These are phyloP conservation scores for Rhingia rostrata DNA, from an alignment of 2,888 invertebrate genomes.

Conservation along the genomic window DNA sequence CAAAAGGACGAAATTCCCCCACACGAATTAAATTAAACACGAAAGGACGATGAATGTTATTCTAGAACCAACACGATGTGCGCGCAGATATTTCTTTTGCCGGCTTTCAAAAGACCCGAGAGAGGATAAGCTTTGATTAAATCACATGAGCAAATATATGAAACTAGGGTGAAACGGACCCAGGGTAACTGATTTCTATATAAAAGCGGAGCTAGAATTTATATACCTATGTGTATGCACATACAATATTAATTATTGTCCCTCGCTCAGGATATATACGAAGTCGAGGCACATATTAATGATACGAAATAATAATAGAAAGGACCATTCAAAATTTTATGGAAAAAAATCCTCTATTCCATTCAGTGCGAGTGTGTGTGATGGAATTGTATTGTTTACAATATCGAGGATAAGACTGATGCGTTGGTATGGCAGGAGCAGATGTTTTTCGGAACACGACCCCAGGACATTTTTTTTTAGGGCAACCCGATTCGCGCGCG, in stretches of 20 bases:
- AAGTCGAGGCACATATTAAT: constrained; percentile 46
- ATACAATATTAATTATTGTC: constrained; percentile 42
- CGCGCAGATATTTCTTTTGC: constrained; percentile 2
- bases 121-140: constrained; percentile 70
- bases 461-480: constrained; percentile 73
- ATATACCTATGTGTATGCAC: not conserved
- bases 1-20: constrained; percentile 62
- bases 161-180: constrained; percentile 52
- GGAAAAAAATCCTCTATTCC: constrained; percentile 53
- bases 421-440: constrained; percentile 61
- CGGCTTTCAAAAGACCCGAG: constrained; percentile 35
- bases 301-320: constrained; percentile 63
- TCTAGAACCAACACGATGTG: constrained; percentile 50
- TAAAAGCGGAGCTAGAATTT: constrained; percentile 25
- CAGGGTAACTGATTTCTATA: constrained; percentile 4
- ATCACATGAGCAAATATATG: constrained; percentile 48
- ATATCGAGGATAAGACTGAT: constrained; percentile 58
- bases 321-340: constrained; percentile 55
- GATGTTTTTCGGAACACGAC: constrained; percentile 73
- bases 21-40: constrained; percentile 21
- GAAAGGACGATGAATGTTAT: constrained; percentile 45
- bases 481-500: constrained; percentile 70
- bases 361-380: constrained; percentile 58
- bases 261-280: constrained; percentile 18
- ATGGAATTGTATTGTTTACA: constrained; percentile 56